Percentiles rank a stretch among this genome's conserved stretches.
These are phyloP conservation scores for Thamnophis elegans DNA, from an alignment of 2,797 vertebrate genomes.

Conservation along the genomic window DNA sequence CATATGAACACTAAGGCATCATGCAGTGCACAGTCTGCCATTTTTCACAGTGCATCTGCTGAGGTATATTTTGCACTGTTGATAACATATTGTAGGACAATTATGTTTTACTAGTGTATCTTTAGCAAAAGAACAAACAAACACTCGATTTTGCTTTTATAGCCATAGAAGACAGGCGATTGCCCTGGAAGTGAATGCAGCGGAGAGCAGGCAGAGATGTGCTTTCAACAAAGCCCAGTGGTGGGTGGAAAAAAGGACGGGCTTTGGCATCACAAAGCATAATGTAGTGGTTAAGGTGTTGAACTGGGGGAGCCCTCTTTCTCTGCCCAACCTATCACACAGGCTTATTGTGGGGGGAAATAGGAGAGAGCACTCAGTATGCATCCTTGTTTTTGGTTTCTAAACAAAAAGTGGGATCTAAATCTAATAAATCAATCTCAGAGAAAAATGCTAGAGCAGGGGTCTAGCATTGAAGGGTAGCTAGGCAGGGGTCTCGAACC, in stretches of 20 bases:
- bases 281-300: not conserved
- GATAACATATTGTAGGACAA: slow-evolving; percentile 18
- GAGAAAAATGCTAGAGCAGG: not conserved
- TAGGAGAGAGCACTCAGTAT: not conserved
- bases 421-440: not conserved
- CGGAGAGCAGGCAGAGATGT: not conserved
- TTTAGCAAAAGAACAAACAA: slow-evolving; percentile 8
- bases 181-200: not conserved
- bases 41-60: slow-evolving; percentile 18
- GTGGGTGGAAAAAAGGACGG: not conserved
- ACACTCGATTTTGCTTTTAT: not conserved
- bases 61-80: slow-evolving; percentile 11
- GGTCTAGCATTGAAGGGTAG: not conserved
- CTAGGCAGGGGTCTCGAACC: not conserved
- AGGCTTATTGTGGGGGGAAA: not conserved
- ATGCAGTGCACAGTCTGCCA: not conserved
- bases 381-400: not conserved
- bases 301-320: not conserved
- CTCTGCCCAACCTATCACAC: not conserved
- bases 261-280: not conserved
- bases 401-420: not conserved
- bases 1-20: slow-evolving; percentile 7
- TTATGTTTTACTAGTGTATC: slow-evolving; percentile 19
- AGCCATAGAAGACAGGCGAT: not conserved
- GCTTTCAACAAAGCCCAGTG: not conserved